Base-by-base conservation (phyloP, 2,797 vertebrate species). In the Syncerus caffer region DNA sequence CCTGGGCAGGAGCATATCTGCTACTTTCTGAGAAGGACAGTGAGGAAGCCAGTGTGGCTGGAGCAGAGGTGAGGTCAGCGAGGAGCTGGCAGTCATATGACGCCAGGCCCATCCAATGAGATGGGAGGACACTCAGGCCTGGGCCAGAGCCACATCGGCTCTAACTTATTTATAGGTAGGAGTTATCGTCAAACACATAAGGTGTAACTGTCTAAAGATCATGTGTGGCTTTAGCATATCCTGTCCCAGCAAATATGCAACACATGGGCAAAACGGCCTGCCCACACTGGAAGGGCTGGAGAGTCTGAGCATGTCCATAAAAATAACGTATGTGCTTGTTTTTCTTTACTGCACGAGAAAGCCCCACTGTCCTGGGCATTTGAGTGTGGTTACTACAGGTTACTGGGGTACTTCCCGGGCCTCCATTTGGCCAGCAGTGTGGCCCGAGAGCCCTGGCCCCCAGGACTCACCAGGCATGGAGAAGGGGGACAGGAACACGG, bases 401-500 rank as follows among this genome's bases (percentile, higher is more conserved):
- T 74, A 4, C 85, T 19, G 57, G 67, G 45, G 53, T 12, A 14
- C 13, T 78, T 55, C 14, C 89, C n/a, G 25, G 0, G 31, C n/a
- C 53, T 34, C 47, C 23, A 58, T 38, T 25, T 7, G n/a, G 29
- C 96, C 45, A 34, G 29, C 42, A 55, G 31, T n/a, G 1, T 3
- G 16, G 51, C 34, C 88, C 0, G 0, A 47, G 29, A 25, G 7
- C 34, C 25, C 15, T 0, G 38, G 2, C 3, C 25, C 55, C 27
- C n/a, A 83, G 83, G 21, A 27, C 98, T 98, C 96, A 99, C 99
- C 99, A 85, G 99, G 99, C 97, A 99, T 6, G 86, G 99, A 99
- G 98, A 99, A 99, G 0, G 99, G 99, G 19, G 99, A 99, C 83
- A 99, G 98, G 60, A 98, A 99, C 58, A 98, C 99, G 2, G 99